Evolutionary conservation across 2,888 invertebrate genomes (phyloP).

Genomic region (Artemia sp.): DNA sequence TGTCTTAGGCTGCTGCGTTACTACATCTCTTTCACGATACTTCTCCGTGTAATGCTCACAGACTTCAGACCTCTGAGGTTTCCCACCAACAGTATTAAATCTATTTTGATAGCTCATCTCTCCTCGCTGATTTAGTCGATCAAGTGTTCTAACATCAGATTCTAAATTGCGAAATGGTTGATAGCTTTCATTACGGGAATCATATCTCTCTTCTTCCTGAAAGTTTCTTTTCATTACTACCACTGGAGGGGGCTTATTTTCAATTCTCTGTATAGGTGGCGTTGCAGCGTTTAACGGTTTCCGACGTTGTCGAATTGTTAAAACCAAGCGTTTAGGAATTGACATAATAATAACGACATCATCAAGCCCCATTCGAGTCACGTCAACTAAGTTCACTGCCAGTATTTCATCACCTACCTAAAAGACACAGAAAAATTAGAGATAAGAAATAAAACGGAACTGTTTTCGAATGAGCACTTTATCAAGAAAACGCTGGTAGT

Average conservation of each 20-base stretch:
- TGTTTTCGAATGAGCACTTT: too few species aligned
- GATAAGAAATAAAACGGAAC: too few species aligned
- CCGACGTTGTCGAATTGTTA: conserved; percentile 62
- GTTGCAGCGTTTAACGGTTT: conserved; percentile 29
- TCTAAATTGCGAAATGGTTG: conserved; percentile 4
- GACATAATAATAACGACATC: conserved; percentile 99
- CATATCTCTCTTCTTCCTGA: conserved; percentile 48
- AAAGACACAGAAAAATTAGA: background rate
- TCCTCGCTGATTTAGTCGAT: conserved; percentile 5
- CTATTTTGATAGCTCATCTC: conserved; percentile 13
- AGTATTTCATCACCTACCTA: conserved; percentile 94
- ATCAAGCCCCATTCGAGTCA: conserved; percentile 91
- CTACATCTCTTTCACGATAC: conserved; percentile 53
- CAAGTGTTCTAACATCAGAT: conserved; percentile 9
- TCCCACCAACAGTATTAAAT: conserved; percentile 20
- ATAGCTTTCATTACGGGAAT: background rate
- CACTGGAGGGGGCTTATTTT: conserved; percentile 73
- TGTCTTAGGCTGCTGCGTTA: conserved; percentile 71
- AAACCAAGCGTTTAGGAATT: conserved; percentile 82
- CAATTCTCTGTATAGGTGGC: conserved; percentile 32
- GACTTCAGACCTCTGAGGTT: conserved; percentile 22
- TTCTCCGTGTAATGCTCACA: conserved; percentile 36
- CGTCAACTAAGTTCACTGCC: conserved; percentile 93
- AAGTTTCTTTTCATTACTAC: conserved; percentile 73
- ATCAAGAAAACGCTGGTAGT: too few species aligned